Evolutionary conservation across 2,113 vertebrate genomes (phyloP), one percentile per base, ranked within the genome.

Genomic region (Centropus bengalensis): DNA sequence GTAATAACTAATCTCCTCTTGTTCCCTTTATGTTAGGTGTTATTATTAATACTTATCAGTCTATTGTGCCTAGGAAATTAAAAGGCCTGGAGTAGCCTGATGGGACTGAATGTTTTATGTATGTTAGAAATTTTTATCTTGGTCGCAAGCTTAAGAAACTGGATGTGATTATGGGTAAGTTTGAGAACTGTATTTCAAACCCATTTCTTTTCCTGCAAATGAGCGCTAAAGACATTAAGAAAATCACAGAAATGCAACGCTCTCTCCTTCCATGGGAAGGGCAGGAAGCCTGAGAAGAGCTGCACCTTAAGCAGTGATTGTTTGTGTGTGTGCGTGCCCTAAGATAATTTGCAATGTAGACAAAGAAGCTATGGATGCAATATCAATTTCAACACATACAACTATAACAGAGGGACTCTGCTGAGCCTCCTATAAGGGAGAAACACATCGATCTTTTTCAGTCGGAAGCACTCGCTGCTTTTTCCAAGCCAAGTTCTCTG

Each of bases 1-100:
- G 89, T 87, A 93, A 89, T 67, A 69, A 58, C 87, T 64, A 82
- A 74, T 92, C 78, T 89, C 54, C 69, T 40, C 69, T 86, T 79
- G 81, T 82, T 91, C 51, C 54, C 82, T 89, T 77, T 69, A 66
- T 89, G 80, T 66, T 56, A 85, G 67, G 76, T 79, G 23, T 64
- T 88, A 78, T 69, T 92, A 76, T 73, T 76, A 94, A 91, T 91
- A 60, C 86, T 83, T 91, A 82, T 93, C 67, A 78, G 40, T 6
- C 64, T 70, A 18, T 91, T 79, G 91, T 92, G 88, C 62, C 66
- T 38, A 66, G 88, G 88, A 96, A 92, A 92, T 94, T 52, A 88
- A 92, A 94, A 75, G 79, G 42, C 81, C 67, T 82, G 44, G 69
- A 85, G 63, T 38, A 59, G 55, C 42, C 75, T 60, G 26, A 16